These are phyloP conservation scores for Notarius quadriscutis DNA, from an alignment of 2,113 vertebrate species.

Conservation along the genomic window DNA sequence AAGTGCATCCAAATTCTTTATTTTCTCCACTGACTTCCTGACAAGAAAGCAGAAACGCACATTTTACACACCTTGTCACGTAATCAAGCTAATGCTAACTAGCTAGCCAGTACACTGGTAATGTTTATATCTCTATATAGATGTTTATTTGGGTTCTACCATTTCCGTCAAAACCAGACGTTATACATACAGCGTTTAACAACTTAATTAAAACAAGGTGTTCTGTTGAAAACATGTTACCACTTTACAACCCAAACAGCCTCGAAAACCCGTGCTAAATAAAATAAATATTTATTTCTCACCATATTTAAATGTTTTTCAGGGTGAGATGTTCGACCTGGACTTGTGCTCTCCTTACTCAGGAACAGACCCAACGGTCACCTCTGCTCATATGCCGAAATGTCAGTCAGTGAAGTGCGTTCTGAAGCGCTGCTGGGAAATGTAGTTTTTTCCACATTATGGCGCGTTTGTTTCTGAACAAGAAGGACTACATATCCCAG, in stretches of 20 bases:
- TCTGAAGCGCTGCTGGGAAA: slow-evolving; percentile 42
- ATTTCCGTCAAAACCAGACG: neutral
- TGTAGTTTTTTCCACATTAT: slow-evolving; percentile 56
- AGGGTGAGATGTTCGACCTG: slow-evolving; percentile 1
- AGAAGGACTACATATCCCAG: slow-evolving; percentile 57
- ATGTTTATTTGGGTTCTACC: neutral
- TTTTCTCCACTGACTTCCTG: neutral
- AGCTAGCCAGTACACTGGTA: neutral
- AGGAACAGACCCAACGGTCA: slow-evolving; percentile 61
- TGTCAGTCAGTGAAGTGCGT: slow-evolving; percentile 33
- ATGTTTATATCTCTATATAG: neutral
- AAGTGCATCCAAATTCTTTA: too few relatives aligned
- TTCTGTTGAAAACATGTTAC: neutral
- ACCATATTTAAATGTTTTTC: slow-evolving; percentile 61
- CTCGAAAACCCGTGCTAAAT: neutral
- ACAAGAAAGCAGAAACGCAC: neutral
- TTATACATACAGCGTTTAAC: neutral
- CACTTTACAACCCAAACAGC: neutral
- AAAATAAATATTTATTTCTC: slow-evolving; percentile 33
- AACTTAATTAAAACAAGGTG: neutral
- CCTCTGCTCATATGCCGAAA: slow-evolving; percentile 57
- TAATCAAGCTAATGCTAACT: neutral
- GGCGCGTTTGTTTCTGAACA: fast-evolving
- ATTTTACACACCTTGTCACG: neutral
- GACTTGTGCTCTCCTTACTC: slow-evolving; percentile 39